Conservation (phyloP, 2,797 vertebrate genomes). For the Poeciliopsis infans region DNA sequence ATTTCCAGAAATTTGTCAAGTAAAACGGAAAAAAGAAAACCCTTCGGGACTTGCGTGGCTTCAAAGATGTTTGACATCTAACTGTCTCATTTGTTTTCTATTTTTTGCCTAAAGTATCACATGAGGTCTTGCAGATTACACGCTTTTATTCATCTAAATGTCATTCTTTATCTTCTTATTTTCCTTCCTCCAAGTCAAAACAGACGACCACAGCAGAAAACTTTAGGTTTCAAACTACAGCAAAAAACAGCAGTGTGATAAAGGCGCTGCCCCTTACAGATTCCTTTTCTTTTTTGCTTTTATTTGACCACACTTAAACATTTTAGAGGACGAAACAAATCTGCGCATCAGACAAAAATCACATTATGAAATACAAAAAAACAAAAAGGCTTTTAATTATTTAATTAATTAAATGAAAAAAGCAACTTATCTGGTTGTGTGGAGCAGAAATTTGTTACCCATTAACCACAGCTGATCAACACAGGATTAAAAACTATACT, state of each 20-base stretch:
- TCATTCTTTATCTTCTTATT: background rate
- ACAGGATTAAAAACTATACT: background rate
- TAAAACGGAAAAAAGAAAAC: background rate
- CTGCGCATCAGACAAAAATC: background rate
- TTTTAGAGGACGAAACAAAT: background rate
- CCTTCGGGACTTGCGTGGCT: background rate
- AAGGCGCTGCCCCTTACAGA: background rate
- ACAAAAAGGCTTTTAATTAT: background rate
- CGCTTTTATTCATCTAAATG: background rate
- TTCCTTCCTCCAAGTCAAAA: conserved; percentile 9
- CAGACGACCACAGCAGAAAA: background rate
- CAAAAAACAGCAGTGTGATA: background rate
- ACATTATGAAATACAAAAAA: background rate
- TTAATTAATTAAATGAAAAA: background rate
- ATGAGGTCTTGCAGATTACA: background rate
- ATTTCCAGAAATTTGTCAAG: conserved; percentile 4
- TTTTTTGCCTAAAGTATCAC: conserved; percentile 5
- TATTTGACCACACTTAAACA: background rate
- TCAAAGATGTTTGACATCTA: conserved; percentile 5
- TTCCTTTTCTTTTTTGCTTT: background rate
- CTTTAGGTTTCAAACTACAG: background rate
- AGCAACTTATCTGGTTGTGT: background rate
- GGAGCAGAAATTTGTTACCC: background rate
- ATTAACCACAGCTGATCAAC: background rate
- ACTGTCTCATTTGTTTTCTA: background rate